A percentile compares a stretch with the other conserved stretches of the same genome.
These are phyloP conservation scores for Chironomus riparius DNA, from an alignment of 2,888 invertebrate species.

Conservation along the genomic window DNA sequence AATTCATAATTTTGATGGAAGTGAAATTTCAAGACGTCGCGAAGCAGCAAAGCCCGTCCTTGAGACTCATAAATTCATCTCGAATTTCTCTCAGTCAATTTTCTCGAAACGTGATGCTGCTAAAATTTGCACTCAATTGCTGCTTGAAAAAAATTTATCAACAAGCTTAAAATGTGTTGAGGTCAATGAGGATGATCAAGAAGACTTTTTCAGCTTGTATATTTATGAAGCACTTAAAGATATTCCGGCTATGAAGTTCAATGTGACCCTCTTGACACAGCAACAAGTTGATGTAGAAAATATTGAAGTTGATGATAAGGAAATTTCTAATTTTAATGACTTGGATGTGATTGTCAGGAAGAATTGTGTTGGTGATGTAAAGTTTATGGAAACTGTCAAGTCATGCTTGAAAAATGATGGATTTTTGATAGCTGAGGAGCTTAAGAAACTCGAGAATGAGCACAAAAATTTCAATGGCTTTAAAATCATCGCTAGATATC, in stretches of 20 bases:
- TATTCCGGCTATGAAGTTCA: slow-evolving; percentile 59
- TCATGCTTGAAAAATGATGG: slow-evolving; percentile 46
- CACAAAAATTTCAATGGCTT: slow-evolving; percentile 40
- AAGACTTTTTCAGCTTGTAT: slow-evolving; percentile 46
- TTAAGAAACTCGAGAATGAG: slow-evolving; percentile 40
- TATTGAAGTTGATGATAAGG: slow-evolving; percentile 49
- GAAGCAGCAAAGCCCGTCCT: slow-evolving; percentile 46
- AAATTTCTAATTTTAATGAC: slow-evolving; percentile 36
- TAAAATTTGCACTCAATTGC: slow-evolving; percentile 51
- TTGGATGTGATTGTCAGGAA: background rate
- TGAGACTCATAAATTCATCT: slow-evolving; percentile 48
- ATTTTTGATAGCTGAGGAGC: slow-evolving; percentile 49
- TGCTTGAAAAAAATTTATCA: slow-evolving; percentile 54
- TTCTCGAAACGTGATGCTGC: slow-evolving; percentile 41
- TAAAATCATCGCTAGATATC: slow-evolving; percentile 34
- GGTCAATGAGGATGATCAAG: slow-evolving; percentile 43
- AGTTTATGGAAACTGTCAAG: slow-evolving; percentile 44
- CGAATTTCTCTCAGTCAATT: slow-evolving; percentile 35
- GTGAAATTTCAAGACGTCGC: slow-evolving; percentile 44
- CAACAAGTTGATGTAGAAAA: slow-evolving; percentile 35
- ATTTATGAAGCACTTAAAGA: slow-evolving; percentile 55
- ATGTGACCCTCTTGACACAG: slow-evolving; percentile 47
- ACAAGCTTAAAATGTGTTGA: slow-evolving; percentile 50
- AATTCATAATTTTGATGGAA: slow-evolving; percentile 50
- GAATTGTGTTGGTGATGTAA: slow-evolving; percentile 27